These are phyloP conservation scores for Dexiosoma caninum DNA, from an alignment of 2,888 invertebrate genomes.

Conservation along the genomic window DNA sequence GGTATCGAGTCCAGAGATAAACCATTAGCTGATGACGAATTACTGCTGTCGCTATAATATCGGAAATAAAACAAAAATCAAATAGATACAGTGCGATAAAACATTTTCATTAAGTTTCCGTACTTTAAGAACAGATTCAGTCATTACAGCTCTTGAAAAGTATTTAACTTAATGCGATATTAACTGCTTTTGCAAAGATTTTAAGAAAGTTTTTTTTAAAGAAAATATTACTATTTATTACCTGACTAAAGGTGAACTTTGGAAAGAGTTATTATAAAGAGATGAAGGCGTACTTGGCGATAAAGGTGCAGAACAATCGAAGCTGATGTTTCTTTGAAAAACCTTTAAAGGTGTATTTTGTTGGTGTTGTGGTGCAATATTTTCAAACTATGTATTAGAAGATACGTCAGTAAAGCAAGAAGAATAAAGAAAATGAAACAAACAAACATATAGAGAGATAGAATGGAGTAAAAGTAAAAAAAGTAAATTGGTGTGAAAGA, in stretches of 20 bases:
- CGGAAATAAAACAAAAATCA: conserved; percentile 2
- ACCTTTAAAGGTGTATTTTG: conserved; percentile 78
- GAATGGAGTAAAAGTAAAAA: conserved; percentile 65
- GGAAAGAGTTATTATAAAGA: conserved; percentile 77
- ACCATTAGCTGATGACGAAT: conserved; percentile 73
- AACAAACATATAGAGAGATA: conserved; percentile 50
- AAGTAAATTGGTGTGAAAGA: background rate
- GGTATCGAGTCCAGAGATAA: conserved; percentile 73
- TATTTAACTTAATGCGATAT: background rate
- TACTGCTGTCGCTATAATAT: conserved; percentile 73
- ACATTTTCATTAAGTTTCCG: background rate
- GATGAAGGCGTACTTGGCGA: conserved; percentile 78
- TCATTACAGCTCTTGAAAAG: background rate
- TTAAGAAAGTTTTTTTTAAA: background rate
- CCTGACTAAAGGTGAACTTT: conserved; percentile 77
- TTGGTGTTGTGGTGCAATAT: conserved; percentile 72
- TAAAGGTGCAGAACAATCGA: conserved; percentile 78
- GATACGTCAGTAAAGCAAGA: conserved; percentile 64
- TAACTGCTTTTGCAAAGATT: background rate
- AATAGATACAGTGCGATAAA: background rate
- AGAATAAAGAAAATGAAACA: conserved; percentile 29
- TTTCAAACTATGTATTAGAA: conserved; percentile 74
- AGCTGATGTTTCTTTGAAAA: conserved; percentile 78
- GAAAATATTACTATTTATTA: conserved; percentile 65
- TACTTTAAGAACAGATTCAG: background rate